Base-by-base conservation (phyloP, 2,797 vertebrate genomes). In the Molossus molossus region DNA sequence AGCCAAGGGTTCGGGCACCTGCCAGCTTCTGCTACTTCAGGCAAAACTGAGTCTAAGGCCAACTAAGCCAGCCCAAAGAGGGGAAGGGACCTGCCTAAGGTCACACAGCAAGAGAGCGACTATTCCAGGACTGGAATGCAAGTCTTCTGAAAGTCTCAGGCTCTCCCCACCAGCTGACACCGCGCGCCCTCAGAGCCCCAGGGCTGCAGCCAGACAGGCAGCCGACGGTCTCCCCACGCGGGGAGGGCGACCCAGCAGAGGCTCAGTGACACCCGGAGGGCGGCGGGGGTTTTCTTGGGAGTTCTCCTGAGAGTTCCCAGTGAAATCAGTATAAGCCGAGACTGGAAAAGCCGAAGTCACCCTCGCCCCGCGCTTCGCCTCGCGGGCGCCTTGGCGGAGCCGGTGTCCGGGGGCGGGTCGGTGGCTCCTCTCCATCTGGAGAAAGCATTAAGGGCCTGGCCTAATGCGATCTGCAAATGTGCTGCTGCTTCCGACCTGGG, bases 391-490 rank as follows among this genome's bases (percentile, higher is more conserved):
- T 91, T 84, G 97, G 97, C 95, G 37, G 87, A 95, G 97, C 93
- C 23, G 93, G 81, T 93, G 96, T 95, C 97, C 96, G 95, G 95
- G 94, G 97, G 97, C 92, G 90, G 95, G 90, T 90, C 94, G 95
- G 91, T 93, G 97, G 97, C 97, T 94, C 90, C 79, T 77, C 89
- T 95, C 97, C 96, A 93, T 96, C 97, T 98, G 97, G 96, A 97
- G 96, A 97, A 97, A 75, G 95, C 96, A 97, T 97, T 92, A 97
- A 83, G 94, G 90, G 96, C 96, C 96, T 50, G 94, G 94, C 85
- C 96, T 97, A 95, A 98, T 96, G 97, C 73, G 95, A 98, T 96
- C 97, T 96, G 84, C 97, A 97, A 97, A 97, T 97, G 97, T 94
- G 97, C 97, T 77, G 95, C 95, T 75, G 95, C 91, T 97, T 93